phyloP scores from a whole-genome alignment of 2,113 vertebrate genomes.

The Columba janthina region DNA sequence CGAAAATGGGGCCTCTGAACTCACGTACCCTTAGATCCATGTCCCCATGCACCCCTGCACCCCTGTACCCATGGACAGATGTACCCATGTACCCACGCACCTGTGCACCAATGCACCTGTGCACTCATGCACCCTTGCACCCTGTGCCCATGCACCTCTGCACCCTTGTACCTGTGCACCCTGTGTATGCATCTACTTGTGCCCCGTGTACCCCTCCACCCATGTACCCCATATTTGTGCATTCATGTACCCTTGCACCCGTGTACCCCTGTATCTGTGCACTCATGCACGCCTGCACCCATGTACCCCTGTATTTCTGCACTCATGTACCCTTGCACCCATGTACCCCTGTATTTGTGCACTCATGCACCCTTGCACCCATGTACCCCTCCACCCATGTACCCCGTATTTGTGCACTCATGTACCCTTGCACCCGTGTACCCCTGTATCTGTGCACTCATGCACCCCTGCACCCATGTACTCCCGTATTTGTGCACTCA shows the following conservation, averaged over 20 bases:
- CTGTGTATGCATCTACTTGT: no score
- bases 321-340: no score
- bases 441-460: no score
- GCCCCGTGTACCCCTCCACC: no score
- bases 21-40: neutral
- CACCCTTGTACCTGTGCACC: accelerated
- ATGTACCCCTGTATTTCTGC: accelerated
- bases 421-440: neutral
- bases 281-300: accelerated
- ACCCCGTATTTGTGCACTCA: no score
- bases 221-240: accelerated
- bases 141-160: accelerated
- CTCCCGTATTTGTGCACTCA: accelerated
- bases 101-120: no score
- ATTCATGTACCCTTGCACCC: accelerated
- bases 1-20: accelerated
- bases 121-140: accelerated
- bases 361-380: no score
- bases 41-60: accelerated
- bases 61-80: accelerated
- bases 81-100: neutral
- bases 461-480: no score
- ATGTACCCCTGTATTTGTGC: no score
- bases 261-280: accelerated
- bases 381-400: no score